Percentiles rank a stretch among this genome's conserved stretches.
These are phyloP conservation scores for Malurus leucopterus DNA, from an alignment of 2,797 vertebrate genomes.

Conservation along the genomic window DNA sequence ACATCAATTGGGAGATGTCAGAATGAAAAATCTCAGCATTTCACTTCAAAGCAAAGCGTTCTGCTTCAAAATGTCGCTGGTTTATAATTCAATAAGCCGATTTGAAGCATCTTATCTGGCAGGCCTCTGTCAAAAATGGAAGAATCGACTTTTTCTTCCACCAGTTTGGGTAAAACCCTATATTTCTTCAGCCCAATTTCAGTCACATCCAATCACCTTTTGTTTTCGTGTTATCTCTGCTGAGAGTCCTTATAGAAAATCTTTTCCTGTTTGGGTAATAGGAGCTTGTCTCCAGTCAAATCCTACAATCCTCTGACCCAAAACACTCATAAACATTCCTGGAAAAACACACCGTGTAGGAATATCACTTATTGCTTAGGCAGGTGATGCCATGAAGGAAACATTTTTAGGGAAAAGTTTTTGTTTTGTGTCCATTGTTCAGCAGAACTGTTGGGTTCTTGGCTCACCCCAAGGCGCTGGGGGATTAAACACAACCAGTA, in stretches of 20 bases:
- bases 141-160: constrained; percentile 27
- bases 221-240: neutral
- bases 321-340: neutral
- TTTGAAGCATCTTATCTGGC: constrained; percentile 50
- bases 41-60: constrained; percentile 47
- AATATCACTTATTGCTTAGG: neutral
- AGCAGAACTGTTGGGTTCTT: neutral
- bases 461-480: neutral
- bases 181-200: neutral
- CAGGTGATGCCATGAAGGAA: neutral
- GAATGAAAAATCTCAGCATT: constrained; percentile 46
- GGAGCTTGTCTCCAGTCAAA: neutral
- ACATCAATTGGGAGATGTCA: constrained; percentile 46
- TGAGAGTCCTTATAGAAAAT: neutral
- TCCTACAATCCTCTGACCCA: neutral
- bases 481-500: neutral
- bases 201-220: neutral
- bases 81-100: constrained; percentile 48
- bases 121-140: constrained; percentile 28
- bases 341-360: neutral
- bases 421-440: neutral
- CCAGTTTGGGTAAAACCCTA: neutral
- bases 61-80: neutral
- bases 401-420: fast-evolving
- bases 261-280: neutral